Evolutionary conservation across 1,140 invertebrate species (phyloP).

Genomic region (Leptoteleia sp.): DNA sequence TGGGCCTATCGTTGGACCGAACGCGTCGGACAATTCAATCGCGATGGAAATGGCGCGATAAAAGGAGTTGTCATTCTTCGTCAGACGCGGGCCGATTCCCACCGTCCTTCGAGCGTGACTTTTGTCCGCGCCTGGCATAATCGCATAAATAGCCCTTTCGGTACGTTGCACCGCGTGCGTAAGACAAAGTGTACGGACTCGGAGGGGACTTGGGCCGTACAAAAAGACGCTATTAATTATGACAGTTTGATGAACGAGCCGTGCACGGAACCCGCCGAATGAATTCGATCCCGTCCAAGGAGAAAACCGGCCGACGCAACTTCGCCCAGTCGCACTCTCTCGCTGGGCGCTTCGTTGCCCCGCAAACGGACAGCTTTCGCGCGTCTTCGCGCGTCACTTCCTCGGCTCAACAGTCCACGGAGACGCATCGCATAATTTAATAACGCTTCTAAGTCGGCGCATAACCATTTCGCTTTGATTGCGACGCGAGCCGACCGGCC

Average conservation of each 20-base stretch:
- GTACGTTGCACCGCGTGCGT: constrained; percentile 70
- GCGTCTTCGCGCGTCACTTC: not conserved
- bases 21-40: constrained; percentile 43
- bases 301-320: constrained; percentile 61
- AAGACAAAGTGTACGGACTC: constrained; percentile 75
- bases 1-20: too few relatives aligned
- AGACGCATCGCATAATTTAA: constrained; percentile 4
- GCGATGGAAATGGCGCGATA: constrained; percentile 48
- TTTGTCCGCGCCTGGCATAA: constrained; percentile 67
- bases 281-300: constrained; percentile 72
- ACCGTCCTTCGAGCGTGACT: constrained; percentile 66
- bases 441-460: not conserved
- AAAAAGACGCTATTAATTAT: constrained; percentile 78
- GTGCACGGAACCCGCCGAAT: constrained; percentile 71
- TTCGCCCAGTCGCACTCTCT: constrained; percentile 34
- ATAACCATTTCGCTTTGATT: too few relatives aligned
- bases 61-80: constrained; percentile 56
- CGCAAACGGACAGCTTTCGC: constrained; percentile 8
- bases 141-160: constrained; percentile 73
- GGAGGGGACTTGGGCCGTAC: constrained; percentile 66
- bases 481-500: too few relatives aligned
- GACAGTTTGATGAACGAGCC: constrained; percentile 78
- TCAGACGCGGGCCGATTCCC: constrained; percentile 66
- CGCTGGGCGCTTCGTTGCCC: constrained; percentile 39
- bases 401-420: constrained; percentile 1